A percentile compares a stretch with the other conserved stretches of the same genome.
Conservation (phyloP, 92 coral and sea anemone genomes). For the Parazoanthus darwini region DNA sequence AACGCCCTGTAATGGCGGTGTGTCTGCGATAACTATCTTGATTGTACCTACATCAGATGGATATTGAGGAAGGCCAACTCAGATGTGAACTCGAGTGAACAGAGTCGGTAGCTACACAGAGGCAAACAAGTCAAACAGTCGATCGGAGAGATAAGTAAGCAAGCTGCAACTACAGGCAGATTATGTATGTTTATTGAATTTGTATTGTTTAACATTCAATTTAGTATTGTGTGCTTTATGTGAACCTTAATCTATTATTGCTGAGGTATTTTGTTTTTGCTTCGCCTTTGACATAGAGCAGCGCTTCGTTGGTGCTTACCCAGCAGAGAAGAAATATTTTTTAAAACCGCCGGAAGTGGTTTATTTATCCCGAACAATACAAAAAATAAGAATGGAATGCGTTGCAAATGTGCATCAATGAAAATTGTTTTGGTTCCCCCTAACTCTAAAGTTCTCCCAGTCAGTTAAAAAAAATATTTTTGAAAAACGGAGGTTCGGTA, state of each 20-base stretch:
- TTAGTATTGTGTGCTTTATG: neutral
- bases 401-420: neutral
- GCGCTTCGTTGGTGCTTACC: neutral
- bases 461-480: too few relatives aligned
- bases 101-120: neutral
- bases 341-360: neutral
- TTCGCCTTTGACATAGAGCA: neutral
- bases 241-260: neutral
- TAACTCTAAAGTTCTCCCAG: too few relatives aligned
- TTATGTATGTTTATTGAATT: constrained; percentile 21
- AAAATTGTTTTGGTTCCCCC: neutral
- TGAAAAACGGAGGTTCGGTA: neutral
- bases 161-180: neutral
- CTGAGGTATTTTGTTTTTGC: neutral
- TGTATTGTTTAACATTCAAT: constrained; percentile 9
- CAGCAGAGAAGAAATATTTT: neutral
- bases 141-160: neutral
- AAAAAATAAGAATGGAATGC: neutral
- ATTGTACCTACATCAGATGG: neutral
- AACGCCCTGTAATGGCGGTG: neutral
- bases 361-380: neutral
- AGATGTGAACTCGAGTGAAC: neutral
- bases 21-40: neutral
- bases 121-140: too few relatives aligned
- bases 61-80: neutral